phyloP scores from a whole-genome alignment of 1,140 invertebrate genomes.

The Physella acuta region DNA sequence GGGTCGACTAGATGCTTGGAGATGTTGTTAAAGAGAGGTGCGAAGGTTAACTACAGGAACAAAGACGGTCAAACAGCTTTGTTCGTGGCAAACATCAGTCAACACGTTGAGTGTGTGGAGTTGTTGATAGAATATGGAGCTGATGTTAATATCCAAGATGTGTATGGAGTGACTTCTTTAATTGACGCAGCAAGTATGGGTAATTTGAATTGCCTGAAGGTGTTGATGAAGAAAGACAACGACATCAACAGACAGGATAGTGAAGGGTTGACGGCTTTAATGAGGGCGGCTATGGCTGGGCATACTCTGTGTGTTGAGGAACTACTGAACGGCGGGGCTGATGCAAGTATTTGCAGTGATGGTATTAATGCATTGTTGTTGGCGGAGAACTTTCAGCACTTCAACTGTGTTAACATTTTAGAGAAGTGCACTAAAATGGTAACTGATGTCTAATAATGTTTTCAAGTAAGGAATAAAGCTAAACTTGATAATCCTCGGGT shows the following conservation, averaged over 20 bases:
- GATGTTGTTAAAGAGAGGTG: neutral
- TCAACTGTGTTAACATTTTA: too few relatives aligned
- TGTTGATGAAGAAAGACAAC: neutral
- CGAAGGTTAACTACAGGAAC: neutral
- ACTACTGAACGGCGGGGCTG: too few relatives aligned
- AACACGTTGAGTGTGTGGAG: neutral
- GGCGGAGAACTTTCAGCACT: too few relatives aligned
- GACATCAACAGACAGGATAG: neutral
- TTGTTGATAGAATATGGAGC: neutral
- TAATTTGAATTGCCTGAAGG: slow-evolving; percentile 3
- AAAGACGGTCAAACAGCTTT: slow-evolving; percentile 7
- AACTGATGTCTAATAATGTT: too few relatives aligned
- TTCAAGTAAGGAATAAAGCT: too few relatives aligned
- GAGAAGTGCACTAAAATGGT: too few relatives aligned
- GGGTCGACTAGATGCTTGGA: neutral
- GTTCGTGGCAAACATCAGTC: neutral
- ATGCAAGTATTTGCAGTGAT: too few relatives aligned
- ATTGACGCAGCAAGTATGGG: neutral
- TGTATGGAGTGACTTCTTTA: slow-evolving; percentile 1
- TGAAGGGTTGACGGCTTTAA: neutral
- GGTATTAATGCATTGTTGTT: too few relatives aligned
- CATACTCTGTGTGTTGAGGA: too few relatives aligned
- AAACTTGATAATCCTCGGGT: too few relatives aligned
- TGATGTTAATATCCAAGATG: slow-evolving; percentile 2
- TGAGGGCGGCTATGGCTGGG: neutral